A percentile compares a stretch with the other conserved stretches of the same genome.
Evolutionary conservation across 2,888 invertebrate species (phyloP).

Genomic region (Mylabris sibirica): DNA sequence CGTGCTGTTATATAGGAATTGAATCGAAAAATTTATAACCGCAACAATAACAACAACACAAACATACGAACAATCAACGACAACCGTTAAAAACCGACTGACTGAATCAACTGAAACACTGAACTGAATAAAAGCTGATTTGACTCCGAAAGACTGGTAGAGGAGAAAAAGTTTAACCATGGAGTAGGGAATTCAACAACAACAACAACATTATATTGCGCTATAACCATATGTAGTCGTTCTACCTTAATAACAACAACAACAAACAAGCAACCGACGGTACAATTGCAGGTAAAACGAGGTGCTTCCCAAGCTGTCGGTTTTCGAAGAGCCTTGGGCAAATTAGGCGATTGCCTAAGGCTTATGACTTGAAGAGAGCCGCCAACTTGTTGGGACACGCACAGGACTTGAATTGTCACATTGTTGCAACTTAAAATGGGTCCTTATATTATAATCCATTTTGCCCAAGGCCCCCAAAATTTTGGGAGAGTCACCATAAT

Average conservation of each 20-base stretch:
- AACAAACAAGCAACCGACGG: not conserved
- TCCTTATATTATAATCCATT: too few relatives aligned
- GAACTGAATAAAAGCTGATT: slow-evolving; percentile 1
- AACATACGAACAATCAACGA: not conserved
- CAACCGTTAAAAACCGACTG: not conserved
- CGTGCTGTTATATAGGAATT: not conserved
- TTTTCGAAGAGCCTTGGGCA: too few relatives aligned
- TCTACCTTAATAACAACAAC: not conserved
- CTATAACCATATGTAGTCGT: not conserved
- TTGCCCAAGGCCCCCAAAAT: too few relatives aligned
- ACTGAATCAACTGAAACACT: slow-evolving; percentile 13
- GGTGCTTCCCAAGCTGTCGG: not conserved
- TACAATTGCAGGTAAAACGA: slow-evolving; percentile 3
- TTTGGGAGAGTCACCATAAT: too few relatives aligned
- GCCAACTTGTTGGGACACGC: too few relatives aligned
- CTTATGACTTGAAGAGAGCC: too few relatives aligned
- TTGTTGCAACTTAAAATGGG: too few relatives aligned
- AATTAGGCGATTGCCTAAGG: too few relatives aligned
- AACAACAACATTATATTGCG: not conserved
- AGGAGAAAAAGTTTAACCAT: not conserved
- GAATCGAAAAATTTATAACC: not conserved
- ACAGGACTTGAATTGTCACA: too few relatives aligned
- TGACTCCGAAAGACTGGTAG: not conserved
- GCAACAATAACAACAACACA: not conserved
- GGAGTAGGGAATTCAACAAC: slow-evolving; percentile 11